Percentiles rank a stretch among this genome's conserved stretches.
Conservation (phyloP, 2,888 invertebrate species). For the Oligia fasciuncula region DNA sequence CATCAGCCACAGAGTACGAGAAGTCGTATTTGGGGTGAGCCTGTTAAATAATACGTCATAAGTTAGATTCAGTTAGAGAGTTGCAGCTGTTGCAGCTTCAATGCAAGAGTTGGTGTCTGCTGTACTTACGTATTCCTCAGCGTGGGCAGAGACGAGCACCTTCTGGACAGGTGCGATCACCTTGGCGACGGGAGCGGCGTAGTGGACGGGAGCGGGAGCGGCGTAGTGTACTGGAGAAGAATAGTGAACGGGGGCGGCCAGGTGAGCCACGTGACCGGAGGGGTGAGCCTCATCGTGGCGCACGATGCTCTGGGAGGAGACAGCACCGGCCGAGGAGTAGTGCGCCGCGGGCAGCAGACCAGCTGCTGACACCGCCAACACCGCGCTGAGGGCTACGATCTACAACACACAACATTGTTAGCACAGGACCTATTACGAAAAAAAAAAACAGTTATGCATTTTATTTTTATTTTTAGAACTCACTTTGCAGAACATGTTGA, state of each 20-base stretch:
- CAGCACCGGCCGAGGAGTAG: slow-evolving; percentile 80
- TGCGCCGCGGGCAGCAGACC: slow-evolving; percentile 82
- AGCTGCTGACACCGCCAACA: slow-evolving; percentile 81
- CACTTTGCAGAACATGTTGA: slow-evolving; percentile 85
- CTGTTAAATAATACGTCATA: slow-evolving; percentile 66
- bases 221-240: slow-evolving; percentile 63
- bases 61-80: not conserved
- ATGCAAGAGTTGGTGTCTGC: not conserved
- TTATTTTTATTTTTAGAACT: slow-evolving; percentile 63
- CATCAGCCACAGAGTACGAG: slow-evolving; percentile 90
- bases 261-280: slow-evolving; percentile 65
- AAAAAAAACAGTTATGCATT: not conserved
- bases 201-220: slow-evolving; percentile 67
- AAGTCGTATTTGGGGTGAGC: slow-evolving; percentile 90
- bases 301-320: slow-evolving; percentile 85
- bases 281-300: slow-evolving; percentile 77
- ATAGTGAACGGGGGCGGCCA: slow-evolving; percentile 64
- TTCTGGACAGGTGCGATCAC: slow-evolving; percentile 64
- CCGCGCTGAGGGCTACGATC: slow-evolving; percentile 78
- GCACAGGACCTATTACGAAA: not conserved
- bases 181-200: slow-evolving; percentile 73
- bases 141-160: slow-evolving; percentile 61
- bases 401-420: slow-evolving; percentile 60
- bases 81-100: not conserved
- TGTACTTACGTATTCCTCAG: slow-evolving; percentile 76